phyloP scores from a whole-genome alignment of 2,888 invertebrate species.

The Rhyacophila evoluta region DNA sequence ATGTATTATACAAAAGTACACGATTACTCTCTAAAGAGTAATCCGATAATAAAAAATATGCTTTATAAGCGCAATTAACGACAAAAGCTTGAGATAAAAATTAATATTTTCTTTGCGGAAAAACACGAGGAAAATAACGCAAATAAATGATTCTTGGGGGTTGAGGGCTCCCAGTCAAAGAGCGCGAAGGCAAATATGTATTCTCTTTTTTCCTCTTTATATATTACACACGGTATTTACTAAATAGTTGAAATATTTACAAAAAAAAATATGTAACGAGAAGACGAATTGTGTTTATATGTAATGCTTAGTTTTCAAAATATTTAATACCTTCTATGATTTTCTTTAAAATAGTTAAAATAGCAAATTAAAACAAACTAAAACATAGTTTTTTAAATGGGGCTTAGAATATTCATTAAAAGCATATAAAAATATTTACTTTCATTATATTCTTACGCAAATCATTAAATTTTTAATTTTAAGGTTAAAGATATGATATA shows the following conservation, averaged over 20 bases:
- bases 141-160: neutral
- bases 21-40: neutral
- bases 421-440: too few relatives aligned
- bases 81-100: neutral
- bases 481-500: too few relatives aligned
- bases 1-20: neutral
- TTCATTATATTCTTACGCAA: too few relatives aligned
- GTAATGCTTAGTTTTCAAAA: too few relatives aligned
- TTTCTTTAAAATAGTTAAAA: too few relatives aligned
- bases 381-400: too few relatives aligned
- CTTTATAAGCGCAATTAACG: neutral
- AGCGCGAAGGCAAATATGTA: neutral
- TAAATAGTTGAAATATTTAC: neutral
- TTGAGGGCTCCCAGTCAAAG: neutral
- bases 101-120: conserved; percentile 1
- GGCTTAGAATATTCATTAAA: too few relatives aligned
- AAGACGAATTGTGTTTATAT: too few relatives aligned
- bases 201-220: neutral
- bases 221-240: neutral
- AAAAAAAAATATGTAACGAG: too few relatives aligned
- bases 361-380: too few relatives aligned
- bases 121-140: neutral
- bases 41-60: neutral
- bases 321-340: too few relatives aligned
- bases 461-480: too few relatives aligned